phyloP scores from a whole-genome alignment of 2,113 vertebrate genomes.

The Neoarius graeffei region DNA sequence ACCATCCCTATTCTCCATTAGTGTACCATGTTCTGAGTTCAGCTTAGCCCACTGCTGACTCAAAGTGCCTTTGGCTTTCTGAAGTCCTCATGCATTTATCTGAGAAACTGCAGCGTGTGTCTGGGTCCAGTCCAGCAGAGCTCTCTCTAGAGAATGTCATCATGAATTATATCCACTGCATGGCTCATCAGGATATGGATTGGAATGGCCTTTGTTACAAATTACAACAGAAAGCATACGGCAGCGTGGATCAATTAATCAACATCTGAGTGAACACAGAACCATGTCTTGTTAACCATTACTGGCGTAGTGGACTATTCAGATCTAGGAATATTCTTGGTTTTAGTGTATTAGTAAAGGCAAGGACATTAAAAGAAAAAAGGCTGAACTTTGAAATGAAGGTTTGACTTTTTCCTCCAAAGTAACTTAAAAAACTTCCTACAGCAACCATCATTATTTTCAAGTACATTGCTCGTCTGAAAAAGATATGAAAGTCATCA shows the following conservation, averaged over 20 bases:
- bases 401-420: not conserved
- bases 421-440: not conserved
- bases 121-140: conserved; percentile 39
- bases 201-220: conserved; percentile 49
- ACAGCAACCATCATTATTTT: not conserved
- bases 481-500: not conserved
- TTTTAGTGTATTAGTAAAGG: not conserved
- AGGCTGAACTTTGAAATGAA: not conserved
- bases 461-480: not conserved
- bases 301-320: conserved; percentile 1
- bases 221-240: conserved; percentile 45
- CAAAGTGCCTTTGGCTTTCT: conserved; percentile 29
- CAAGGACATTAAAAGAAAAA: not conserved
- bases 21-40: not conserved
- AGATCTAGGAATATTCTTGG: not conserved
- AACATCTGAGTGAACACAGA: conserved; percentile 18
- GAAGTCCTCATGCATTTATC: conserved; percentile 34
- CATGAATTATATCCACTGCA: conserved; percentile 50
- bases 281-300: conserved; percentile 24
- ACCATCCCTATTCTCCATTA: not conserved
- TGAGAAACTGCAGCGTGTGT: conserved; percentile 29
- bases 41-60: conserved; percentile 37
- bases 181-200: conserved; percentile 49
- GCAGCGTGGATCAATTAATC: conserved; percentile 48
- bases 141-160: conserved; percentile 47